Base-by-base conservation (phyloP, 2,113 vertebrate species). In the Ciconia maguari region DNA sequence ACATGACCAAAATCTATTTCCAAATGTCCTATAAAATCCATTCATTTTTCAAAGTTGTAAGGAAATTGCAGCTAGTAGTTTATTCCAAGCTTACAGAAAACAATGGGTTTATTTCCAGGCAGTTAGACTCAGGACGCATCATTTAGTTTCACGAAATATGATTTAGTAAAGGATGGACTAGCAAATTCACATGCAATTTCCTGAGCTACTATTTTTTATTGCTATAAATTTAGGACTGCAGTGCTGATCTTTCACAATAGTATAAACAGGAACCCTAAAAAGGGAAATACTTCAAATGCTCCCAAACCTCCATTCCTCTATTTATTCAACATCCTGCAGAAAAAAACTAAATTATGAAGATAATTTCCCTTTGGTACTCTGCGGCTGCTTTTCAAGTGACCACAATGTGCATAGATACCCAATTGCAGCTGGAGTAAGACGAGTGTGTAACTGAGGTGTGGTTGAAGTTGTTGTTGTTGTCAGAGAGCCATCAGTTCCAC, bases 381-480 rank as follows among this genome's bases (percentile, higher is more conserved):
- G 42, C 4, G 10, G 41, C 34, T 87, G 42, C 19, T 72, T 74
- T 11, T 60, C 44, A 38, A 44, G 25, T 42, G 64, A 66, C 49
- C 42, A 78, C 81, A 86, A 30, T 5, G 2, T 12, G 58, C 62
- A n/a, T 18, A 97, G 97, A 7, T 98, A 99, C 99, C 99, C 99
- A 92, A 99, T 98, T 66, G 99, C 99, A 64, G 99, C 99, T 0
- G 99, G 99, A 3, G 99, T 99, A 94, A 99, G 98, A 89, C 99
- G 99, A 44, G 99, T 99, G 95, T 99, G 99, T 94, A 99, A 55
- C 93, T 99, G 99, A 70, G 99, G 99, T 4, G 99, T 99, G 65
- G 99, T 99, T 71, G 99, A 99, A 34, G 98, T 98, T 36, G 99
- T 98, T 27, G 98, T 99, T 9, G 99, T 99, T 11, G 98, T 99